These are phyloP conservation scores for Pseudomyrmex cubaensis DNA, from an alignment of 1,140 invertebrate species.

Conservation along the genomic window DNA sequence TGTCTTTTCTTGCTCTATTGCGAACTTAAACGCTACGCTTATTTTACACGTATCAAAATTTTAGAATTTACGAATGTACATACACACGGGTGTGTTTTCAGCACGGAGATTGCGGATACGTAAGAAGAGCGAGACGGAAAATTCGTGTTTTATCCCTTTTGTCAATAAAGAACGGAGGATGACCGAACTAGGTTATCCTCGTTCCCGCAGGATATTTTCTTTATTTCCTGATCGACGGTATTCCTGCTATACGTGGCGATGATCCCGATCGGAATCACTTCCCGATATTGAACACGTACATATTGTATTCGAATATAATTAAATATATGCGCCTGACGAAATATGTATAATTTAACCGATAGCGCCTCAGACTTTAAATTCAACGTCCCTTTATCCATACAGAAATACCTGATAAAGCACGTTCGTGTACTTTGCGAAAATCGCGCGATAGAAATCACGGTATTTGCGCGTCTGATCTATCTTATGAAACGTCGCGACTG, in stretches of 20 bases:
- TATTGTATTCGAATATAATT: constrained; percentile 4
- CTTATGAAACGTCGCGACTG: neutral
- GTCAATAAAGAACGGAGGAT: neutral
- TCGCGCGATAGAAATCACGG: constrained; percentile 6
- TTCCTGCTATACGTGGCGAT: neutral
- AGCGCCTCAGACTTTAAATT: constrained; percentile 11
- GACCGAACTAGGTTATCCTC: constrained; percentile 18
- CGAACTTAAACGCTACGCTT: no score
- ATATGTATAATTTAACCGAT: neutral
- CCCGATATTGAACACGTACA: neutral
- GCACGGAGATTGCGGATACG: neutral
- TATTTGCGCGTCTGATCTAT: neutral
- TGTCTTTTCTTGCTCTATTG: neutral
- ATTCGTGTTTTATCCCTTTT: neutral
- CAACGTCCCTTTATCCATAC: neutral
- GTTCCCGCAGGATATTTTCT: neutral
- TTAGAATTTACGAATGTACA: no score
- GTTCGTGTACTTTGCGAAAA: neutral
- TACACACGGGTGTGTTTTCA: neutral
- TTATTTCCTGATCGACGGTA: constrained; percentile 5
- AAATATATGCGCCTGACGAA: neutral
- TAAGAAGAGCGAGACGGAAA: neutral
- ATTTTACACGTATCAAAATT: no score
- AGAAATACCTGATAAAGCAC: constrained; percentile 19
- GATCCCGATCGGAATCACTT: neutral